A percentile compares a stretch with the other conserved stretches of the same genome.
Conservation (phyloP, 1,140 invertebrate species). For the Drosophila kikkawai region DNA sequence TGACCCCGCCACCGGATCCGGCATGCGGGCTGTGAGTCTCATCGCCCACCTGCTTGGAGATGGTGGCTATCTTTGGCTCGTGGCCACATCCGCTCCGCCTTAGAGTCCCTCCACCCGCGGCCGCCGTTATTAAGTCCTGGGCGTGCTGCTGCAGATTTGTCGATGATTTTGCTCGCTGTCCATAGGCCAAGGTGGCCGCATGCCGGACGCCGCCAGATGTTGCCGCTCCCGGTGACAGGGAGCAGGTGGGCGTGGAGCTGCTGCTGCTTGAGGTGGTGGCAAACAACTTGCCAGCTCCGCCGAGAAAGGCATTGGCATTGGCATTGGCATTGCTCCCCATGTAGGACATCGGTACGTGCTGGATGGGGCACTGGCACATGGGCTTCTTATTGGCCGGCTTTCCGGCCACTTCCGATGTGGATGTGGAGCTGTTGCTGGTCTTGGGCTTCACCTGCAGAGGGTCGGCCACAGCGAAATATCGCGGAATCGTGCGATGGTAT, state of each 20-base stretch:
- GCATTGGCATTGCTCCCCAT: conserved; percentile 82
- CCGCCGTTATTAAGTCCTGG: conserved; percentile 50
- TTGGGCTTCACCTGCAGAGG: conserved; percentile 74
- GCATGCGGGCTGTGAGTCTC: conserved; percentile 49
- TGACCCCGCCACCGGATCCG: conserved; percentile 34
- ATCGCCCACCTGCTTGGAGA: conserved; percentile 83
- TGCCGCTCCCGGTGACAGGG: conserved; percentile 42
- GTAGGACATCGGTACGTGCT: conserved; percentile 85
- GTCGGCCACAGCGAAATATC: conserved; percentile 81
- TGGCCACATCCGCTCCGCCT: conserved; percentile 55
- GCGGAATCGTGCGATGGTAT: conserved; percentile 84
- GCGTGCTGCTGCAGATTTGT: conserved; percentile 62
- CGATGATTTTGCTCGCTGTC: conserved; percentile 71
- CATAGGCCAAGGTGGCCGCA: conserved; percentile 54
- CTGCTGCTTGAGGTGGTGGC: conserved; percentile 40
- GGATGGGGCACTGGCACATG: conserved; percentile 84
- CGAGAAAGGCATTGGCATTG: conserved; percentile 71
- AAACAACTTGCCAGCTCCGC: conserved; percentile 68
- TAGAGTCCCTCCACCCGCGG: conserved; percentile 27
- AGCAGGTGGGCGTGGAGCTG: conserved; percentile 51
- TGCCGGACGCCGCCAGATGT: conserved; percentile 36
- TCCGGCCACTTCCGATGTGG: conserved; percentile 33
- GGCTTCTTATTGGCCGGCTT: conserved; percentile 74
- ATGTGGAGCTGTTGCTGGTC: conserved; percentile 37
- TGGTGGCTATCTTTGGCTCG: conserved; percentile 80